phyloP scores from a whole-genome alignment of 1,140 invertebrate genomes.

The Drosophila nannoptera region DNA sequence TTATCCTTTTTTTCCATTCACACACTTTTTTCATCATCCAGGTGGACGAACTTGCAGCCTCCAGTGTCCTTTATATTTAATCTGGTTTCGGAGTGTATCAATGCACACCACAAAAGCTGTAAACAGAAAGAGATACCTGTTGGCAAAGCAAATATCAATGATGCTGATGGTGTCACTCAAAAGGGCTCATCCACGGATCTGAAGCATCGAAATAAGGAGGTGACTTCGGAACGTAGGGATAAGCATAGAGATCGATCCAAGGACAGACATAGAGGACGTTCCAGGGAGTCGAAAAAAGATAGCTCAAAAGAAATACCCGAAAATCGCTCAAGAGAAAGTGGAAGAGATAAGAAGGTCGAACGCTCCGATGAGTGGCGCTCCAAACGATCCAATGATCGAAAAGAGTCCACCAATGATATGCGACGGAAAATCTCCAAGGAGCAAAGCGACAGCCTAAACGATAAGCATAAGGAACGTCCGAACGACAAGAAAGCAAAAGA shows the following conservation, averaged over 20 bases:
- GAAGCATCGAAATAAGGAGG: constrained; percentile 9
- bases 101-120: constrained; percentile 47
- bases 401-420: neutral
- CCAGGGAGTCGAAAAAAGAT: neutral
- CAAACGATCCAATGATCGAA: constrained; percentile 17
- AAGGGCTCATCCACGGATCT: constrained; percentile 5
- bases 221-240: constrained; percentile 7
- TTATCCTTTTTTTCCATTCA: too few relatives aligned
- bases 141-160: neutral
- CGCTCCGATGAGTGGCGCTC: constrained; percentile 8
- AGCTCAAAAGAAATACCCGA: neutral
- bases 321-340: neutral
- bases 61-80: constrained; percentile 47
- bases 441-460: neutral
- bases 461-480: constrained; percentile 7
- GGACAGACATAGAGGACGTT: constrained; percentile 6
- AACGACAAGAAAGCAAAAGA: neutral
- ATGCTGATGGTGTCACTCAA: constrained; percentile 12
- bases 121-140: constrained; percentile 9
- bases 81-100: constrained; percentile 43
- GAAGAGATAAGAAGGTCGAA: neutral
- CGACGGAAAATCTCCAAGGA: constrained; percentile 12
- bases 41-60: constrained; percentile 54
- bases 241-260: constrained; percentile 18
- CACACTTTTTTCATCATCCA: constrained; percentile 1